Conservation (phyloP, 2,113 vertebrate species). For the Stigmatopora argus region DNA sequence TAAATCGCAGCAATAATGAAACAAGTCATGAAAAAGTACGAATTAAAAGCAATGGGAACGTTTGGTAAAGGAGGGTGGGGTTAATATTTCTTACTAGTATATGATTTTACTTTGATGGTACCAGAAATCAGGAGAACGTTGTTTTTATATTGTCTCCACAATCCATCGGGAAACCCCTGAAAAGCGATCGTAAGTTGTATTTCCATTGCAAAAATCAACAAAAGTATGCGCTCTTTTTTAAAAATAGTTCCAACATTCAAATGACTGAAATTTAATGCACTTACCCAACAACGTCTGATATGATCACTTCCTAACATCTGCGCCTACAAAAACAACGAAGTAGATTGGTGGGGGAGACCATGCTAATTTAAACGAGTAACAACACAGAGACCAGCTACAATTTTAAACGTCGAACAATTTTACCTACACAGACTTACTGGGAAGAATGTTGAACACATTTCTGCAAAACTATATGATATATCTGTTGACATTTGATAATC, state of each 20-base stretch:
- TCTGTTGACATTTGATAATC: too few species aligned
- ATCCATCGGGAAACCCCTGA: neutral
- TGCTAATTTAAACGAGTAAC: neutral
- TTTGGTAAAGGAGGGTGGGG: neutral
- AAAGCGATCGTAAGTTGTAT: neutral
- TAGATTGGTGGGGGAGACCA: neutral
- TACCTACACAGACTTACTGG: neutral
- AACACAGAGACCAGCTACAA: neutral
- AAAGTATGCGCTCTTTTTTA: neutral
- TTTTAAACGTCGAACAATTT: neutral
- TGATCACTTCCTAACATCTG: neutral
- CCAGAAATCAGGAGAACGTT: neutral
- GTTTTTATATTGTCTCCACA: neutral
- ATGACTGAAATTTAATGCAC: neutral
- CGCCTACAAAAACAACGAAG: neutral
- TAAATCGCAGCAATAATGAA: neutral
- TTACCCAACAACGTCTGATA: neutral
- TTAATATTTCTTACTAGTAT: neutral
- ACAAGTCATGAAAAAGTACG: neutral
- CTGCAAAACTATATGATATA: neutral
- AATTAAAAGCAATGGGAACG: neutral
- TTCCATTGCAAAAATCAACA: neutral
- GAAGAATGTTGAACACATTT: neutral
- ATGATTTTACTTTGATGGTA: constrained; percentile 3
- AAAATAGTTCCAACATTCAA: neutral